These are phyloP conservation scores for Orthosia cruda DNA, from an alignment of 2,888 invertebrate species.

Conservation along the genomic window DNA sequence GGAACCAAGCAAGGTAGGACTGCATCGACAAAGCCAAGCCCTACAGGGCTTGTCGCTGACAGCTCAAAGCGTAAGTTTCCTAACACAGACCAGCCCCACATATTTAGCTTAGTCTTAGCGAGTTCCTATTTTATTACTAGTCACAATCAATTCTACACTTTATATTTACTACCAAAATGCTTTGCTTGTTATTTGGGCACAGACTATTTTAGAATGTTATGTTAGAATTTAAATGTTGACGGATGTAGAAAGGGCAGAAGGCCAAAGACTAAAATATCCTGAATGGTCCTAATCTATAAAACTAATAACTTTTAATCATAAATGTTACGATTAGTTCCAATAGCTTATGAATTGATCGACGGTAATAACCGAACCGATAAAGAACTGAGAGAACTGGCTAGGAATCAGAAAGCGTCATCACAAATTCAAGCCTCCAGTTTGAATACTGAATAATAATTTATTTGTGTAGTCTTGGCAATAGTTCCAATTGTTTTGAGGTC, in stretches of 20 bases:
- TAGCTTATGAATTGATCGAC: background rate
- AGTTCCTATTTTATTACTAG: no score
- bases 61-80: no score
- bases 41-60: no score
- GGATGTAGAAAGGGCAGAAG: background rate
- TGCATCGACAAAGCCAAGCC: no score
- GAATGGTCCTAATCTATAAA: background rate
- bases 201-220: no score
- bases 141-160: no score
- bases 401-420: conserved; percentile 3
- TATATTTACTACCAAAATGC: no score
- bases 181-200: no score
- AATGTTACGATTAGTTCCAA: background rate
- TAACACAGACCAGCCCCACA: no score
- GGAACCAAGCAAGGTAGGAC: no score
- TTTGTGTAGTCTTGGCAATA: conserved; percentile 21
- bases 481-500: background rate
- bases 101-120: no score
- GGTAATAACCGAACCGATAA: background rate
- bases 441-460: conserved; percentile 18
- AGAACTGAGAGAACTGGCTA: background rate
- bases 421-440: conserved; percentile 22
- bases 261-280: background rate
- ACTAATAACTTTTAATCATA: background rate
- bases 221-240: no score